Conservation (phyloP, 2,113 vertebrate genomes). For the Vidua chalybeata region DNA sequence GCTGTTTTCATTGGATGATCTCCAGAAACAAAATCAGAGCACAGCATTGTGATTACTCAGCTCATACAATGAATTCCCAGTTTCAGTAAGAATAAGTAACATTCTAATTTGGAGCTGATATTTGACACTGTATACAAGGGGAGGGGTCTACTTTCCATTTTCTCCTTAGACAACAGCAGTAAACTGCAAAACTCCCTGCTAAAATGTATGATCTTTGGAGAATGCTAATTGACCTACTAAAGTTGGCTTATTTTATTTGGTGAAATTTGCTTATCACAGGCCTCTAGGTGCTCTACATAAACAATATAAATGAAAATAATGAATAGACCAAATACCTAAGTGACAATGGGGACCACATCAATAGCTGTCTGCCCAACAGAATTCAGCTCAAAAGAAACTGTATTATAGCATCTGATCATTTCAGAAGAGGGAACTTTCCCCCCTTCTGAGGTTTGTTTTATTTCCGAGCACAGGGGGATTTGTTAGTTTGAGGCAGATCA, state of each 20-base stretch:
- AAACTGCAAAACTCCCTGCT: slow-evolving; percentile 28
- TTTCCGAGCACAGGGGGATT: slow-evolving; percentile 44
- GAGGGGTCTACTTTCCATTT: slow-evolving; percentile 26
- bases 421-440: not conserved
- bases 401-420: slow-evolving; percentile 32
- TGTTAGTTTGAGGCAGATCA: slow-evolving; percentile 51
- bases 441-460: slow-evolving; percentile 13
- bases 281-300: slow-evolving; percentile 62
- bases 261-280: slow-evolving; percentile 65
- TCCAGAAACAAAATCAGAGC: slow-evolving; percentile 65
- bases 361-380: slow-evolving; percentile 51
- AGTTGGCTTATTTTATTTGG: slow-evolving; percentile 58
- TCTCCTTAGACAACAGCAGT: slow-evolving; percentile 18
- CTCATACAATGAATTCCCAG: slow-evolving; percentile 41
- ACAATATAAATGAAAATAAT: slow-evolving; percentile 68
- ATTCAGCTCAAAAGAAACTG: not conserved
- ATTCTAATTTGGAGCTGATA: slow-evolving; percentile 47
- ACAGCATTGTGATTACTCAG: slow-evolving; percentile 58
- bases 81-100: slow-evolving; percentile 61
- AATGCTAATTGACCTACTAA: slow-evolving; percentile 68
- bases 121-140: not conserved
- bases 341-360: slow-evolving; percentile 60
- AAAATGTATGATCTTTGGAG: slow-evolving; percentile 59
- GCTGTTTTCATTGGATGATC: slow-evolving; percentile 54
- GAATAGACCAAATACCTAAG: slow-evolving; percentile 64